A percentile compares a stretch with the other conserved stretches of the same genome.
Evolutionary conservation across 2,113 vertebrate genomes (phyloP).

Genomic region (Pollachius pollachius): DNA sequence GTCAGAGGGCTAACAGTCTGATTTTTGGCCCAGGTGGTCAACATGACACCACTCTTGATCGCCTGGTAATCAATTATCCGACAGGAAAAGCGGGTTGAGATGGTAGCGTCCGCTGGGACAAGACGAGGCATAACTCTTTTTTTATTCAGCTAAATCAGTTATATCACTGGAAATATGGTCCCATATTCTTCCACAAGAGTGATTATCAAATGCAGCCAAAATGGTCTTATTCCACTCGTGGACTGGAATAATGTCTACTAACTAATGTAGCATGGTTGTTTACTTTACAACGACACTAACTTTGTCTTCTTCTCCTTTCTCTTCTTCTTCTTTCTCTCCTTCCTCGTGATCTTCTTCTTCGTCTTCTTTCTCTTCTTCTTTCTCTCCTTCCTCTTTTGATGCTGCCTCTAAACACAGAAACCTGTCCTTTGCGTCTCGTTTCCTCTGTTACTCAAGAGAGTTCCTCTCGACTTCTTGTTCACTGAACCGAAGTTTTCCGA

Average conservation of each 20-base stretch:
- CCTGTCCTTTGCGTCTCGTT: slow-evolving; percentile 47
- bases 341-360: slow-evolving; percentile 7
- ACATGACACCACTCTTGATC: too few species aligned
- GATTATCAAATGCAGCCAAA: too few species aligned
- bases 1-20: neutral
- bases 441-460: slow-evolving; percentile 59
- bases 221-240: too few species aligned
- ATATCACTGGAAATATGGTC: too few species aligned
- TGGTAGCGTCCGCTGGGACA: too few species aligned
- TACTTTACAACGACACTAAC: neutral
- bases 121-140: too few species aligned
- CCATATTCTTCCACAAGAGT: too few species aligned
- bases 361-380: neutral
- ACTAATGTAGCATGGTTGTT: neutral
- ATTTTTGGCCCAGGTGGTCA: neutral
- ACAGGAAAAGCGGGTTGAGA: too few species aligned
- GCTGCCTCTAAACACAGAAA: slow-evolving; percentile 43
- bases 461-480: slow-evolving; percentile 53
- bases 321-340: slow-evolving; percentile 27
- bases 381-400: slow-evolving; percentile 30
- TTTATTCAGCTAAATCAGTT: too few species aligned
- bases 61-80: too few species aligned
- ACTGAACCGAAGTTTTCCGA: slow-evolving; percentile 56
- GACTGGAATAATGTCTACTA: too few species aligned
- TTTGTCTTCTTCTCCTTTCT: slow-evolving; percentile 30